A percentile compares a stretch with the other conserved stretches of the same genome.
phyloP scores from a whole-genome alignment of 1,140 invertebrate genomes.

The Rhyacophila brunnea region DNA sequence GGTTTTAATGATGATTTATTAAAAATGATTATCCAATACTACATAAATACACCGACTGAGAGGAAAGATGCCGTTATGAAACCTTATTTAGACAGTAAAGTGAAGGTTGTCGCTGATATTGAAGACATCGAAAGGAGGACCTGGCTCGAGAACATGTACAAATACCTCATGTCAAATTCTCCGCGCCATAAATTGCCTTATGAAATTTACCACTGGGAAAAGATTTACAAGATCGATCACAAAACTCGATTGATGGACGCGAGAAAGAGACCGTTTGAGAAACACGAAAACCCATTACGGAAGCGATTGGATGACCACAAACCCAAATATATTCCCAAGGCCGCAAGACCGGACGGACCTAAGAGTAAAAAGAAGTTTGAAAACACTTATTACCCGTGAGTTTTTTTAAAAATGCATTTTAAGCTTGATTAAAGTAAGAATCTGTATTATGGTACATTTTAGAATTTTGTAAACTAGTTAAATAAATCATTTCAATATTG shows the following conservation, averaged over 20 bases:
- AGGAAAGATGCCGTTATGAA: slow-evolving; percentile 65
- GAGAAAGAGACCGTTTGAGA: slow-evolving; percentile 66
- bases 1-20: slow-evolving; percentile 82
- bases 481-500: too few relatives aligned
- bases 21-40: slow-evolving; percentile 71
- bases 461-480: too few relatives aligned
- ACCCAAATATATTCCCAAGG: slow-evolving; percentile 67
- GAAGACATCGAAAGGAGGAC: slow-evolving; percentile 61
- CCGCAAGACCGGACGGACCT: slow-evolving; percentile 55
- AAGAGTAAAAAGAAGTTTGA: slow-evolving; percentile 59
- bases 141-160: slow-evolving; percentile 69
- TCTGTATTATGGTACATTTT: too few relatives aligned
- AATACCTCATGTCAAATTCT: slow-evolving; percentile 65
- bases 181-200: slow-evolving; percentile 58
- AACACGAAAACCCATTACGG: slow-evolving; percentile 55
- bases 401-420: neutral
- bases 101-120: slow-evolving; percentile 65
- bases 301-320: slow-evolving; percentile 64
- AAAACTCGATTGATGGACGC: slow-evolving; percentile 66
- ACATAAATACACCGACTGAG: slow-evolving; percentile 67
- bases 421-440: too few relatives aligned
- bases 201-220: slow-evolving; percentile 75
- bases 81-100: slow-evolving; percentile 66
- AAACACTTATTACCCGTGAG: slow-evolving; percentile 61
- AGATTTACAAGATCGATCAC: slow-evolving; percentile 70